Evolutionary conservation across 2,797 vertebrate species (phyloP).

Genomic region (Otus scops): DNA sequence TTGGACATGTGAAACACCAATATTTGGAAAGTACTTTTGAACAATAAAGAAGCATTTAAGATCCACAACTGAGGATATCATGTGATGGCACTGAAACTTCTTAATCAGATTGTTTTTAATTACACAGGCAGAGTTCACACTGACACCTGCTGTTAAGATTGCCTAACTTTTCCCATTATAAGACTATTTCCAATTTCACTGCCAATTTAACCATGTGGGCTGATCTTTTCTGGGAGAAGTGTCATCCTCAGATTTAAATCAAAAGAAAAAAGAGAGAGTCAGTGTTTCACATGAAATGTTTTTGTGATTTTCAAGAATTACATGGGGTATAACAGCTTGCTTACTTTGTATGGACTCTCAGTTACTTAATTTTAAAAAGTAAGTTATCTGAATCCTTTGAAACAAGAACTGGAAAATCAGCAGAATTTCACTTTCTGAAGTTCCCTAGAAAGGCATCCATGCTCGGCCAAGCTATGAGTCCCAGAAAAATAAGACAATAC

Average conservation of each 20-base stretch:
- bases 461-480: background rate
- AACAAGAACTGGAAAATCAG: background rate
- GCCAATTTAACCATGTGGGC: background rate
- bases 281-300: background rate
- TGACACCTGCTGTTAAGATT: conserved; percentile 55
- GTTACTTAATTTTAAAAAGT: background rate
- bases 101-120: conserved; percentile 20
- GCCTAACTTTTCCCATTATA: background rate
- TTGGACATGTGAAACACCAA: background rate
- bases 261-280: background rate
- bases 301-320: conserved; percentile 14
- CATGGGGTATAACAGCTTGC: background rate
- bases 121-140: conserved; percentile 18
- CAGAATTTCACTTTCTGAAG: background rate
- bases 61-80: background rate
- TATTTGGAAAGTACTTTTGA: background rate
- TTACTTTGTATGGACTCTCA: background rate
- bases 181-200: background rate
- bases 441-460: background rate
- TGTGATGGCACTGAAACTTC: background rate
- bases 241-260: background rate
- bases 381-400: background rate
- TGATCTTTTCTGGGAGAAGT: background rate
- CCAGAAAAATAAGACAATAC: background rate
- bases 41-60: background rate